A percentile compares a stretch with the other conserved stretches of the same genome.
Conservation (phyloP, 2,797 vertebrate genomes). For the Pangasius mekongensis region DNA sequence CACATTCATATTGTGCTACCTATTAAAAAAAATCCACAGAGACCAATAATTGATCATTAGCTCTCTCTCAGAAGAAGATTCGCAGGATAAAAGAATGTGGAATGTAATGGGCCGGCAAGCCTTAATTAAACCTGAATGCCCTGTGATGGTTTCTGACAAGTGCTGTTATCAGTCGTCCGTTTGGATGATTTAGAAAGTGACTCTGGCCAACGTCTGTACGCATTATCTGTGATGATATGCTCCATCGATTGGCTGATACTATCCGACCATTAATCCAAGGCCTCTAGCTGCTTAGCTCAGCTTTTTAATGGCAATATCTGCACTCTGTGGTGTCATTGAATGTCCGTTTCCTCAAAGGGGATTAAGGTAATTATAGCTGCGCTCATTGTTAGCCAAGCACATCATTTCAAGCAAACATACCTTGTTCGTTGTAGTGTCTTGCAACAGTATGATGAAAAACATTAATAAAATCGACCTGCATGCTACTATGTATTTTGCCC, state of each 20-base stretch:
- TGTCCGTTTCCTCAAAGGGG: constrained; percentile 3
- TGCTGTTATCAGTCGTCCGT: constrained; percentile 60
- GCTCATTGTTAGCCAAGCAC: not conserved
- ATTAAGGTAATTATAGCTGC: not conserved
- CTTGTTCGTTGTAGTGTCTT: not conserved
- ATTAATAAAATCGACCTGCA: not conserved
- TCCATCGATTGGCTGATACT: constrained; percentile 46
- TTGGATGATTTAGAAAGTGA: constrained; percentile 34
- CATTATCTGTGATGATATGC: constrained; percentile 43
- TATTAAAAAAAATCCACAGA: constrained; percentile 29
- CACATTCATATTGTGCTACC: constrained; percentile 9
- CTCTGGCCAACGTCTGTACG: constrained; percentile 26
- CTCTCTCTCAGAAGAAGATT: constrained; percentile 14
- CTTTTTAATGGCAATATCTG: constrained; percentile 32
- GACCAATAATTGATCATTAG: constrained; percentile 36
- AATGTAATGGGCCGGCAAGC: constrained; percentile 47
- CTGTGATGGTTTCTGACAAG: constrained; percentile 69
- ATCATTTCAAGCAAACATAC: not conserved
- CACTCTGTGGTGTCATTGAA: not conserved
- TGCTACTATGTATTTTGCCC: not conserved
- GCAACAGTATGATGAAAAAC: not conserved
- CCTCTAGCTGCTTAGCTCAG: constrained; percentile 29
- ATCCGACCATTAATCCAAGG: constrained; percentile 39
- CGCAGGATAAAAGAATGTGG: not conserved
- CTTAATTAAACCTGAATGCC: constrained; percentile 69